These are phyloP conservation scores for Poecilobothrus nobilitatus DNA, from an alignment of 2,888 invertebrate species.

Conservation along the genomic window DNA sequence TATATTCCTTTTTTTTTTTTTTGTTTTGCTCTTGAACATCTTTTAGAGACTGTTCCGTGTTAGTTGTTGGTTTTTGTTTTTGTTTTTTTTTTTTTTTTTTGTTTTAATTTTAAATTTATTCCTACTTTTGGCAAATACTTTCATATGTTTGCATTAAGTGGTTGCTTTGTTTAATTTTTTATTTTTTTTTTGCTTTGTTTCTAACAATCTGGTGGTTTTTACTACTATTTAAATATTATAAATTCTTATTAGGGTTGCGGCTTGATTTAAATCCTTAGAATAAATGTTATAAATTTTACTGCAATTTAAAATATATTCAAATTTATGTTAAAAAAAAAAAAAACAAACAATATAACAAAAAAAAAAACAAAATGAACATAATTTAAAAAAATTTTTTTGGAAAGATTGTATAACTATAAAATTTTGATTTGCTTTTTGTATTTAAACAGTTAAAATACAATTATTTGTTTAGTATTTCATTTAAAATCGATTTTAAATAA, in stretches of 20 bases:
- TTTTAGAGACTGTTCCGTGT: background rate
- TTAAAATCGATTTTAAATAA: too few relatives aligned
- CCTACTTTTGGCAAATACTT: constrained; percentile 1
- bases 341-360: too few relatives aligned
- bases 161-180: background rate
- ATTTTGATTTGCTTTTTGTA: too few relatives aligned
- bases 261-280: background rate
- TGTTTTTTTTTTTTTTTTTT: background rate
- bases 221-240: background rate
- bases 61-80: background rate
- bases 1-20: background rate
- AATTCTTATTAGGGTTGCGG: background rate
- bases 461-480: too few relatives aligned
- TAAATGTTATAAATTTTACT: background rate
- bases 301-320: background rate
- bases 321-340: background rate
- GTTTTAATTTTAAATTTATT: constrained; percentile 3
- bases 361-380: too few relatives aligned
- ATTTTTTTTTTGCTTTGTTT: background rate
- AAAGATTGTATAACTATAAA: too few relatives aligned
- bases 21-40: background rate
- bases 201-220: background rate
- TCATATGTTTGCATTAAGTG: background rate
- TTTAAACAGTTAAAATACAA: too few relatives aligned
- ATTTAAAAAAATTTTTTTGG: too few relatives aligned